phyloP scores from a whole-genome alignment of 2,888 invertebrate species.

The Melanargia galathea region DNA sequence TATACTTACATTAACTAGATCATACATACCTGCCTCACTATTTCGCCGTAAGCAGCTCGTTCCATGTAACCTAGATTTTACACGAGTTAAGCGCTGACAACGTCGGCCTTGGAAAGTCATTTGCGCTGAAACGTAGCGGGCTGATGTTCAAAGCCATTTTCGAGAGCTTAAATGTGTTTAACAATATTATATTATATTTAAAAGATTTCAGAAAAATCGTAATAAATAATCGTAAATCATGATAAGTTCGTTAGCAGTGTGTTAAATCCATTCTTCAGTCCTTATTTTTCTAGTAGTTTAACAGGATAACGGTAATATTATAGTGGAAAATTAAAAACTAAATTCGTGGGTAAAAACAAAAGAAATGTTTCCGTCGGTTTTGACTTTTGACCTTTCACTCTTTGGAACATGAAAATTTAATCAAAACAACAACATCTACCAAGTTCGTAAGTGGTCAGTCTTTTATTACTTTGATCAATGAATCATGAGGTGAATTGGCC shows the following conservation, averaged over 20 bases:
- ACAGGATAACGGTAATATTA: too few species aligned
- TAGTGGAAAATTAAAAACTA: too few species aligned
- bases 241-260: too few species aligned
- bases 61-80: constrained; percentile 20
- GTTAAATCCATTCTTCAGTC: too few species aligned
- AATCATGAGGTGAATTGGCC: constrained; percentile 47
- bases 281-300: too few species aligned
- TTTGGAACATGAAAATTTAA: constrained; percentile 12
- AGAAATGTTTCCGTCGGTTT: background rate
- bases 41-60: background rate
- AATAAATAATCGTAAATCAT: too few species aligned
- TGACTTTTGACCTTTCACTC: background rate
- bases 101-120: constrained; percentile 22
- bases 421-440: constrained; percentile 26
- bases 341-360: background rate
- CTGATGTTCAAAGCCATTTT: constrained; percentile 38
- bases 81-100: constrained; percentile 21
- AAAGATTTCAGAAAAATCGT: background rate
- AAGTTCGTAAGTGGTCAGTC: constrained; percentile 46
- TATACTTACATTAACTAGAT: background rate
- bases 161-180: constrained; percentile 34
- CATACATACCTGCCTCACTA: background rate
- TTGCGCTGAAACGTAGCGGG: constrained; percentile 8
- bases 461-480: constrained; percentile 59
- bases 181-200: constrained; percentile 1